Evolutionary conservation across 2,888 invertebrate genomes (phyloP).

Genomic region (Mythimna impura): DNA sequence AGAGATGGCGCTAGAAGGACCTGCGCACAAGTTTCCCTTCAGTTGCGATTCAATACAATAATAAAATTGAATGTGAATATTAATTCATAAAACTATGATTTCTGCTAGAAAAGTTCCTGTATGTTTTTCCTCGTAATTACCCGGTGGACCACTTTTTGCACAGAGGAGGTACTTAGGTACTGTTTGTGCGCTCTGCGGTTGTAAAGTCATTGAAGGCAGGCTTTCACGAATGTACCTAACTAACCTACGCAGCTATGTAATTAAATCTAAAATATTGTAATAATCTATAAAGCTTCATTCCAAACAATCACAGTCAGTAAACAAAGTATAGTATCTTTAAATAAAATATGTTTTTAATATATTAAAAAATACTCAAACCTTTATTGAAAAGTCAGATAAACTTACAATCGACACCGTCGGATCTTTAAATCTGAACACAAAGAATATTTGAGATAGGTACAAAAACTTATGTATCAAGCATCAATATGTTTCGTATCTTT

Average conservation of each 20-base stretch:
- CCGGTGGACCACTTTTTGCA: background rate
- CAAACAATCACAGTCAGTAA: no score
- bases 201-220: background rate
- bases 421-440: slow-evolving; percentile 6
- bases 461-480: slow-evolving; percentile 9
- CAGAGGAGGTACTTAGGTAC: background rate
- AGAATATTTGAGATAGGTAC: background rate
- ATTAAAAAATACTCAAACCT: background rate
- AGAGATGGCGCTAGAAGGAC: slow-evolving; percentile 50
- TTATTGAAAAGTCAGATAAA: background rate
- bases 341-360: no score
- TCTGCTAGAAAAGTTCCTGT: background rate
- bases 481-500: slow-evolving; percentile 16
- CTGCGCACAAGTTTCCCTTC: slow-evolving; percentile 35
- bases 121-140: background rate
- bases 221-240: background rate
- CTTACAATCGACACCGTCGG: background rate
- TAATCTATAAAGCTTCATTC: background rate
- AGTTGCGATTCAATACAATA: slow-evolving; percentile 1
- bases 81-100: no score
- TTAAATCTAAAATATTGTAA: background rate
- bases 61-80: background rate
- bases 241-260: background rate
- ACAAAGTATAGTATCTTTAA: background rate
- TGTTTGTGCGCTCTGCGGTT: background rate